Base-by-base conservation (phyloP, 2,797 vertebrate genomes). In the Tangara arthus region DNA sequence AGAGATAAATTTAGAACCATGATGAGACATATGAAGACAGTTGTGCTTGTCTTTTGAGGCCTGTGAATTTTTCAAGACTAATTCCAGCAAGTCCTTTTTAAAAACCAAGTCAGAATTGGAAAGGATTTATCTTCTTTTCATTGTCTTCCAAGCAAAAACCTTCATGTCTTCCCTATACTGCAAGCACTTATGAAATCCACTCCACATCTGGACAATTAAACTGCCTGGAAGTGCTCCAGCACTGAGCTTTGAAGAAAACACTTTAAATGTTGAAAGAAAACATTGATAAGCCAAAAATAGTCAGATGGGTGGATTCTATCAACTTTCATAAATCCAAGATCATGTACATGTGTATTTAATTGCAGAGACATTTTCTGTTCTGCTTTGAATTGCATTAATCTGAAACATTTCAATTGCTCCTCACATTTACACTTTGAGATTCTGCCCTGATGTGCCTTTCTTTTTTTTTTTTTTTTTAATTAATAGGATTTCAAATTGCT, bases 141-240 rank as follows among this genome's bases (percentile, higher is more conserved):
- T 66, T 94, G 87, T 42, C 73, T 93, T 94, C 53, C 91, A 93
- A 88, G 63, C 35, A 85, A 90, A 94, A 93, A 7, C 37, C 27
- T 56, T 81, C 57, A 66, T 70, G 77, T 89, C 88, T 81, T 92
- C 77, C 34, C 72, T 47, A 63, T 63, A 91, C 75, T 91, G 8
- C 88, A 90, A 79, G 37, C 39, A 59, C 77, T 71, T 56, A 73
- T 39, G 80, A 85, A 82, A 96, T 73, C 82, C 60, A 82, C 44
- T 78, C 53, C 78, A 92, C 90, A 95, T 90, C 86, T 94, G 87
- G 87, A 76, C 61, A 93, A 75, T 82, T 91, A 90, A 89, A 95
- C 24, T 59, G 60, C 47, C 41, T 93, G 91, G 87, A 95, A 68
- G 61, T 49, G 61, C 27, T 63, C 73, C 87, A 87, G 76, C 53